Percentiles rank a stretch among this genome's conserved stretches.
phyloP scores from a whole-genome alignment of 2,797 vertebrate species.

The Tenualosa ilisha region DNA sequence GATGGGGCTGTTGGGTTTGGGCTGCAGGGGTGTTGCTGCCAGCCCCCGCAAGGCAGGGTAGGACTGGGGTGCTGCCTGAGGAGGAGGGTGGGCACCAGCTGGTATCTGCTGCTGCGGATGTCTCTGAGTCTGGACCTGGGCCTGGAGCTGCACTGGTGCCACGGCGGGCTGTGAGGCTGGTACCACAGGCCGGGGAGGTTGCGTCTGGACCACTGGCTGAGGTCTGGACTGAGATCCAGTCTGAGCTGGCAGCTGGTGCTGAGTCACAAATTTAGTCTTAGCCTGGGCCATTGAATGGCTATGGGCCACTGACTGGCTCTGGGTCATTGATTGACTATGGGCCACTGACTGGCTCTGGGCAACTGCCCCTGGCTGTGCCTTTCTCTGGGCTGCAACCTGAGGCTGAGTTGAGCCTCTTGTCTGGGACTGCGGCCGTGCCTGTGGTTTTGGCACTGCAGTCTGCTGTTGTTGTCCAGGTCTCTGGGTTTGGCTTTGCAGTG shows the following conservation, averaged over 20 bases:
- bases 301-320: neutral
- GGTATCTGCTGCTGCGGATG: neutral
- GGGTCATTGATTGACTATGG: neutral
- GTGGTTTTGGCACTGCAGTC: conserved; percentile 23
- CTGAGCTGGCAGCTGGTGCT: conserved; percentile 25
- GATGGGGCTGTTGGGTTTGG: conserved; percentile 44
- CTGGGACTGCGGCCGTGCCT: conserved; percentile 22
- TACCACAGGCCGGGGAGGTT: neutral
- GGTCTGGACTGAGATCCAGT: conserved; percentile 6
- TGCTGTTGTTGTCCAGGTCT: neutral
- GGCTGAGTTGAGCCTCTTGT: conserved; percentile 37
- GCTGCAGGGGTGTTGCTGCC: conserved; percentile 3
- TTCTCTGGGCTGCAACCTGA: neutral
- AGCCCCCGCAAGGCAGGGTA: neutral
- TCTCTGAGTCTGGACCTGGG: neutral
- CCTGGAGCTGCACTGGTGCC: neutral
- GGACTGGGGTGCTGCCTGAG: neutral
- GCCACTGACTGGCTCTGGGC: neutral
- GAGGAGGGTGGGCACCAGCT: neutral
- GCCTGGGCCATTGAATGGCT: neutral
- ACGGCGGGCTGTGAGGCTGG: neutral
- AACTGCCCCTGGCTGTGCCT: too few species aligned
- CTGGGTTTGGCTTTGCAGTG: neutral
- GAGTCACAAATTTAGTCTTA: conserved; percentile 38
- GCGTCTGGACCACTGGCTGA: conserved; percentile 12